phyloP scores from a whole-genome alignment of 2,888 invertebrate species.

The Cosmopolites sordidus region DNA sequence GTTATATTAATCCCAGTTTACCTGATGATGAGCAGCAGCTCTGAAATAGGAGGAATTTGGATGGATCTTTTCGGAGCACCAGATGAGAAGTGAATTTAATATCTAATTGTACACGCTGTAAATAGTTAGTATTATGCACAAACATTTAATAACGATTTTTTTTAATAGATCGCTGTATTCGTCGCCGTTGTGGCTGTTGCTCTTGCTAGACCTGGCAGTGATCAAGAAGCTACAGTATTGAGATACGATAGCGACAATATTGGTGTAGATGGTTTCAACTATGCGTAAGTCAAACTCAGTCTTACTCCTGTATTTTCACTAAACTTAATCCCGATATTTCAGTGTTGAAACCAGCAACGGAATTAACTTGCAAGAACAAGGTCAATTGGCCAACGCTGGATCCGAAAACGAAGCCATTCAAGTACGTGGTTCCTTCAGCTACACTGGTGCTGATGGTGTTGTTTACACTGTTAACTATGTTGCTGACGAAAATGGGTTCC shows the following conservation, averaged over 20 bases:
- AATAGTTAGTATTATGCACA: too few species aligned
- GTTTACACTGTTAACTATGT: slow-evolving; percentile 59
- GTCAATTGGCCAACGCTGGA: slow-evolving; percentile 56
- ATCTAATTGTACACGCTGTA: too few species aligned
- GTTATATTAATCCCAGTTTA: too few species aligned
- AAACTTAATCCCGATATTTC: neutral
- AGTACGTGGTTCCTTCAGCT: slow-evolving; percentile 58
- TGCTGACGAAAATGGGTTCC: slow-evolving; percentile 60
- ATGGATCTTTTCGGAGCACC: too few species aligned
- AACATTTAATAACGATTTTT: too few species aligned
- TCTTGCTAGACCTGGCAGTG: slow-evolving; percentile 32
- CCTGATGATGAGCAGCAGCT: too few species aligned
- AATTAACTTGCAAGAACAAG: slow-evolving; percentile 58
- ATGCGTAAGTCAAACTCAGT: slow-evolving; percentile 29
- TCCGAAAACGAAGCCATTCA: slow-evolving; percentile 60
- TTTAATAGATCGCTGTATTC: slow-evolving; percentile 33
- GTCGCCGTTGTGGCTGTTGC: slow-evolving; percentile 36
- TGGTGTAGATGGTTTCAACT: slow-evolving; percentile 38
- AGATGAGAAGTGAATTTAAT: too few species aligned
- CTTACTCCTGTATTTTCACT: neutral
- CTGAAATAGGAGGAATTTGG: too few species aligned
- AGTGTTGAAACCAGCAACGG: slow-evolving; percentile 65
- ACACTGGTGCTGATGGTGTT: slow-evolving; percentile 58
- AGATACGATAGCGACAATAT: slow-evolving; percentile 38
- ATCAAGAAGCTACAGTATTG: slow-evolving; percentile 34